These are phyloP conservation scores for Drosophila ananassae DNA, from an alignment of 1,140 invertebrate species.

Conservation along the genomic window DNA sequence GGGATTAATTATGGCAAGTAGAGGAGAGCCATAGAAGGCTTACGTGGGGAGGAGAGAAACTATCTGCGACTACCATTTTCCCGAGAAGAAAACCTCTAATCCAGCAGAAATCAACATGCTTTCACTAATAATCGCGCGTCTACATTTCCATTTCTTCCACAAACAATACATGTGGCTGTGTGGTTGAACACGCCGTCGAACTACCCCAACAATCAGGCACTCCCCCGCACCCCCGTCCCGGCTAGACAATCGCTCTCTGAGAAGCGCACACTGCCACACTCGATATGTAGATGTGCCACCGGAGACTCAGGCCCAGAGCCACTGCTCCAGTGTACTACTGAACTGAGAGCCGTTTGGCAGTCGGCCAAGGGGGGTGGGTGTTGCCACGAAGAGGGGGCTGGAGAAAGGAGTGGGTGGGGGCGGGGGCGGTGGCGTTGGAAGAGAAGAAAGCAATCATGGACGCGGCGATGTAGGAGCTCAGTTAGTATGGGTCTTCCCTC, in stretches of 20 bases:
- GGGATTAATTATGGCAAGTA: neutral
- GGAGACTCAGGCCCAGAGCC: slow-evolving; percentile 65
- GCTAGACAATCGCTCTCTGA: slow-evolving; percentile 28
- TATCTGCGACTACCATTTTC: neutral
- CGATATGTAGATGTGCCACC: neutral
- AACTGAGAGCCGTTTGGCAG: slow-evolving; percentile 72
- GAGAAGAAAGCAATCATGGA: slow-evolving; percentile 24
- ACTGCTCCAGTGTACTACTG: slow-evolving; percentile 80
- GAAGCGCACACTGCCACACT: slow-evolving; percentile 14
- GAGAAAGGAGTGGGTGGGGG: neutral
- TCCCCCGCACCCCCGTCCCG: slow-evolving; percentile 8
- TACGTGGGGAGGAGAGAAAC: neutral
- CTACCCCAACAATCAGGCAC: slow-evolving; percentile 70
- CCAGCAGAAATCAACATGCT: neutral
- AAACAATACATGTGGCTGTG: neutral
- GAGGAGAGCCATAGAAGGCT: too few relatives aligned
- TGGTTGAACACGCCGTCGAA: slow-evolving; percentile 52
- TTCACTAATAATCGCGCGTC: neutral
- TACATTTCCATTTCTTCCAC: neutral
- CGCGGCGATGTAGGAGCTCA: slow-evolving; percentile 10
- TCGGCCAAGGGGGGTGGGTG: slow-evolving; percentile 54
- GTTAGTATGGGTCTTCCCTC: slow-evolving; percentile 28
- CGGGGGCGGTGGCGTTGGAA: neutral
- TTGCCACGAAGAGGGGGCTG: neutral
- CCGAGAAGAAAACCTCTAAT: neutral